Conservation (phyloP, 2,113 vertebrate genomes). For the Sapayoa aenigma region DNA sequence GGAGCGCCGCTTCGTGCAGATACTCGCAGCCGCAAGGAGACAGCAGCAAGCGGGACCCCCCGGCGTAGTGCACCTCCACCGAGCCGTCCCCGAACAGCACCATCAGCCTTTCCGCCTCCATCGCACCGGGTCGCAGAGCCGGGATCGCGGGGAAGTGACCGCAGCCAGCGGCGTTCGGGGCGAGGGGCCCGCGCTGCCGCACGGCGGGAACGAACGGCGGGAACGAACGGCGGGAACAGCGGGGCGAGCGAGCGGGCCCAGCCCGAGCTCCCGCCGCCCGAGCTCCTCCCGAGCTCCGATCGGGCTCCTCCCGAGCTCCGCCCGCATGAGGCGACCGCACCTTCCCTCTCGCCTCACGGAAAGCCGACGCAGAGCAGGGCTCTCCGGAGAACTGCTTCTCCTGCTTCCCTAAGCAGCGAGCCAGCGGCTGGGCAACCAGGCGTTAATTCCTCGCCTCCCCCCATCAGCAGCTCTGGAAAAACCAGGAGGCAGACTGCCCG, state of each 20-base stretch:
- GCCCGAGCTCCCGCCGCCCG: too few species aligned
- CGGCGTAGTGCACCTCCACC: slow-evolving; percentile 75
- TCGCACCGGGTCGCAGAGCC: not conserved
- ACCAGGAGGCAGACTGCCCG: accelerated
- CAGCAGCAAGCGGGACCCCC: slow-evolving; percentile 76
- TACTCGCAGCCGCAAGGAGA: slow-evolving; percentile 88
- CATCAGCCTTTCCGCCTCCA: slow-evolving; percentile 66
- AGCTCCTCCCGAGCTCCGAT: not conserved
- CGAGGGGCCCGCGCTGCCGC: accelerated
- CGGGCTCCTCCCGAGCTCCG: too few species aligned
- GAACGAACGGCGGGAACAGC: not conserved
- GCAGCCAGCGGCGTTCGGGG: accelerated
- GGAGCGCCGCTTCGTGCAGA: slow-evolving; percentile 66
- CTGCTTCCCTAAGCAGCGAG: accelerated
- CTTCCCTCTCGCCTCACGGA: too few species aligned
- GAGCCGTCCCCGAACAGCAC: slow-evolving; percentile 82
- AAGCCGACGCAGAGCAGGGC: not conserved
- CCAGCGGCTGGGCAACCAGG: accelerated
- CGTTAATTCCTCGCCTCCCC: accelerated
- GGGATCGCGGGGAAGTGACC: accelerated
- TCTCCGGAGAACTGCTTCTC: not conserved
- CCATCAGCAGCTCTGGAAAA: not conserved
- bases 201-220: not conserved
- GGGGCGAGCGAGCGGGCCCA: not conserved
- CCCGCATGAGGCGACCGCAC: too few species aligned